Percentiles rank a stretch among this genome's conserved stretches.
Evolutionary conservation across 2,888 invertebrate species (phyloP).

Genomic region (Plebejus anna): DNA sequence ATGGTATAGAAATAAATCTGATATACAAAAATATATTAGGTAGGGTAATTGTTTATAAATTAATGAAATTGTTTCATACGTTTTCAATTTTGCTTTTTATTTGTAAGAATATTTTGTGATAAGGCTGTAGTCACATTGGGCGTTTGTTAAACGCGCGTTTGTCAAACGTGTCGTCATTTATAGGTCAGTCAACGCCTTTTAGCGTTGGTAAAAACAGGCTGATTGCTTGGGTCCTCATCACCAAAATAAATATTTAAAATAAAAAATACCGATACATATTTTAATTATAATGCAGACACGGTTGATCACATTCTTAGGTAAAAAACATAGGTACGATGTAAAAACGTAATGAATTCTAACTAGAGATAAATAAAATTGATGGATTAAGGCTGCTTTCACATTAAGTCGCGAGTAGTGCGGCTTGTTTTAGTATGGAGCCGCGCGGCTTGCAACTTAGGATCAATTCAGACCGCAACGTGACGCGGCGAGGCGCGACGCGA

Average conservation of each 20-base stretch:
- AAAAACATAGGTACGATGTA: too few species aligned
- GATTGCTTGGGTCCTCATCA: neutral
- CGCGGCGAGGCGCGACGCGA: too few species aligned
- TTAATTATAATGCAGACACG: too few species aligned
- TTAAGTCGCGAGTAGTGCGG: too few species aligned
- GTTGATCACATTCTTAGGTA: too few species aligned
- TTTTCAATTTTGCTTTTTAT: neutral
- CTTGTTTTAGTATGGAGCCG: too few species aligned
- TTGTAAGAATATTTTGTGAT: conserved; percentile 10
- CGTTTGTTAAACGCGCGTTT: neutral
- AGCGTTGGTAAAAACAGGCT: neutral
- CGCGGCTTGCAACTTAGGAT: too few species aligned
- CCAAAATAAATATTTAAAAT: neutral
- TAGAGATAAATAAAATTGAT: too few species aligned
- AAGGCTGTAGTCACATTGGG: neutral
- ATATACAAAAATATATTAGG: conserved; percentile 25
- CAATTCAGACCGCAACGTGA: too few species aligned
- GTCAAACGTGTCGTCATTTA: neutral
- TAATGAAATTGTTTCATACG: conserved; percentile 2
- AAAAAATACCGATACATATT: too few species aligned
- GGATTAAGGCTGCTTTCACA: too few species aligned
- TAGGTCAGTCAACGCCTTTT: neutral
- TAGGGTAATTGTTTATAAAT: conserved; percentile 11
- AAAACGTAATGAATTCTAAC: too few species aligned
- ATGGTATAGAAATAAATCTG: conserved; percentile 12